Conservation (phyloP, 2,797 vertebrate species). For the Amblyopsis hoosieri region DNA sequence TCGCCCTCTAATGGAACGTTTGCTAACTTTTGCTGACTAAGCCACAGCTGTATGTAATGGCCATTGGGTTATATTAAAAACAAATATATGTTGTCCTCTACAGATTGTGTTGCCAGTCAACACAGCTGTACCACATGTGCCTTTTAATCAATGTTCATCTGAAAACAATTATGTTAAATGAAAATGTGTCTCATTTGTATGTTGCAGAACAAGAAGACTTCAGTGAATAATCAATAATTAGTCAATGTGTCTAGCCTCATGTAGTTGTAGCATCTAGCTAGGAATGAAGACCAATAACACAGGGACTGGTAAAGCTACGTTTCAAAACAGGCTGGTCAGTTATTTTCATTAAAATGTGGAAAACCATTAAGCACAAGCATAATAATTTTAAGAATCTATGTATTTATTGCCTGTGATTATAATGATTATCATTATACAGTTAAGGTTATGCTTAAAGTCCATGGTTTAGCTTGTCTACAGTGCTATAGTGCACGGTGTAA, state of each 20-base stretch:
- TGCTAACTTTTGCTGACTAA: no score
- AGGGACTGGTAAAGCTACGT: no score
- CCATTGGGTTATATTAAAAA: constrained; percentile 4
- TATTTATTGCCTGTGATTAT: not conserved
- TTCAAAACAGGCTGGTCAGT: no score
- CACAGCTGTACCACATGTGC: not conserved
- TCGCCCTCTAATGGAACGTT: constrained; percentile 45
- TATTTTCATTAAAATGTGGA: no score
- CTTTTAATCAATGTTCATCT: constrained; percentile 21
- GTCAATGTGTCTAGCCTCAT: constrained; percentile 1
- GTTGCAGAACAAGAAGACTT: constrained; percentile 6
- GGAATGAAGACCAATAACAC: no score
- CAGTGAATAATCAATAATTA: not conserved
- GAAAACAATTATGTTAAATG: constrained; percentile 20
- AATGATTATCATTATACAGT: not conserved
- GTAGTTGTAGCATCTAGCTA: no score
- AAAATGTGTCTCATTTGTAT: constrained; percentile 18
- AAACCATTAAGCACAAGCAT: no score
- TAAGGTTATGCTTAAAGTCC: not conserved
- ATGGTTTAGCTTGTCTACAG: constrained; percentile 5
- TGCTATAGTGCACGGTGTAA: not conserved
- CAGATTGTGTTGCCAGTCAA: constrained; percentile 13
- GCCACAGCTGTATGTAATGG: no score
- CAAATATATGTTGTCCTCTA: constrained; percentile 1
- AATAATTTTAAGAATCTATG: no score